Conservation (phyloP, 2,888 invertebrate species). For the Bruchidius siliquastri region DNA sequence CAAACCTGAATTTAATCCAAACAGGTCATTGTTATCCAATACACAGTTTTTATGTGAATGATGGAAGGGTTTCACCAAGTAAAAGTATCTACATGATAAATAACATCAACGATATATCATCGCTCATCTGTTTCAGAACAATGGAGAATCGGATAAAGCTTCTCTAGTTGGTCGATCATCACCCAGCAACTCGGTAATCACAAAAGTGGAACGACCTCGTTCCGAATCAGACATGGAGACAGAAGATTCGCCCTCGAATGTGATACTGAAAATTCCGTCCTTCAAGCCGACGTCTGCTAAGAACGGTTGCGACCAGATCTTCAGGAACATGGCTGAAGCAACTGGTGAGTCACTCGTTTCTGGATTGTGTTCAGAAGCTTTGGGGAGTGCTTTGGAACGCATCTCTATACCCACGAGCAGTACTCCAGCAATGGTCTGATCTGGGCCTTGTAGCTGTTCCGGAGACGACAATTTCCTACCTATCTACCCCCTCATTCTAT, state of each 20-base stretch:
- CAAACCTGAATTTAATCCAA: too few species aligned
- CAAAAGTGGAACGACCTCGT: conserved; percentile 39
- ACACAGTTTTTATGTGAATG: too few species aligned
- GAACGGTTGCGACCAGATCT: conserved; percentile 48
- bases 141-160: conserved; percentile 37
- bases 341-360: conserved; percentile 10
- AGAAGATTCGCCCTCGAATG: conserved; percentile 59
- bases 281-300: conserved; percentile 60
- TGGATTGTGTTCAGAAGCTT: neutral
- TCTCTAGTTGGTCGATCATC: conserved; percentile 38
- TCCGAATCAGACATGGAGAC: conserved; percentile 46
- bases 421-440: too few species aligned
- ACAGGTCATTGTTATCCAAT: too few species aligned
- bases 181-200: conserved; percentile 45
- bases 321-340: conserved; percentile 23
- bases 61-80: too few species aligned
- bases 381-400: too few species aligned
- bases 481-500: too few species aligned
- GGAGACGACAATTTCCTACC: too few species aligned
- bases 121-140: conserved; percentile 16
- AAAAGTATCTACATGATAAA: too few species aligned
- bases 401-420: too few species aligned
- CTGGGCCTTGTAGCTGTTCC: too few species aligned
- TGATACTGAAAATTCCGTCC: conserved; percentile 91
- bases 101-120: neutral